Conservation (phyloP, 1,140 invertebrate species). For the Galleria mellonella region DNA sequence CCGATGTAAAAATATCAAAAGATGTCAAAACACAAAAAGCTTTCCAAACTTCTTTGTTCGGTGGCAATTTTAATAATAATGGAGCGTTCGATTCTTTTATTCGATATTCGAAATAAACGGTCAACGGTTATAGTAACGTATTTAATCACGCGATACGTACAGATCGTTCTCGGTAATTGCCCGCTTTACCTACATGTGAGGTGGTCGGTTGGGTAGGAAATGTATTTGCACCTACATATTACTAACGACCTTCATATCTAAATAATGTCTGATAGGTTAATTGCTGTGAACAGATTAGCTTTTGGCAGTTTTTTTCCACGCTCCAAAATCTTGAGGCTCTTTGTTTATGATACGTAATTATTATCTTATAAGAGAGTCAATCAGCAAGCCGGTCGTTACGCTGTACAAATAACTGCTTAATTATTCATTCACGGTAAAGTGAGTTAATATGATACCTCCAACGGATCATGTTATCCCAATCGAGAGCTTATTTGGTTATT, state of each 20-base stretch:
- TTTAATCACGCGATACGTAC: constrained; percentile 23
- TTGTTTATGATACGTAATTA: constrained; percentile 71
- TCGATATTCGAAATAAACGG: constrained; percentile 25
- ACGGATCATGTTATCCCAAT: constrained; percentile 18
- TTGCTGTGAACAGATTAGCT: constrained; percentile 61
- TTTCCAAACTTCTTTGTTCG: constrained; percentile 34
- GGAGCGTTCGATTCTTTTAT: constrained; percentile 15
- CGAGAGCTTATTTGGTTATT: constrained; percentile 29
- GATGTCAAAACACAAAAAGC: constrained; percentile 47
- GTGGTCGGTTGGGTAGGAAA: constrained; percentile 12
- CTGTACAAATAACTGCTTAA: constrained; percentile 64
- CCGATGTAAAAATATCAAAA: constrained; percentile 34
- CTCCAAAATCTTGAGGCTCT: constrained; percentile 33
- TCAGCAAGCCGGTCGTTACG: constrained; percentile 64
- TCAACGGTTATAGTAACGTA: constrained; percentile 14
- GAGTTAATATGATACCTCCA: constrained; percentile 35
- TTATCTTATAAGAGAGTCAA: constrained; percentile 50
- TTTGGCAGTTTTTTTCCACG: constrained; percentile 58
- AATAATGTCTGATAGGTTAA: constrained; percentile 64
- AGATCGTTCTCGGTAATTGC: background rate
- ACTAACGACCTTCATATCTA: constrained; percentile 32
- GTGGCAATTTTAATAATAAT: constrained; percentile 27
- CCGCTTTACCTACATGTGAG: background rate
- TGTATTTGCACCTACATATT: constrained; percentile 25
- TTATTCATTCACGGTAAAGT: constrained; percentile 43